phyloP scores from a whole-genome alignment of 2,113 vertebrate genomes.

The Apeltes quadracus region DNA sequence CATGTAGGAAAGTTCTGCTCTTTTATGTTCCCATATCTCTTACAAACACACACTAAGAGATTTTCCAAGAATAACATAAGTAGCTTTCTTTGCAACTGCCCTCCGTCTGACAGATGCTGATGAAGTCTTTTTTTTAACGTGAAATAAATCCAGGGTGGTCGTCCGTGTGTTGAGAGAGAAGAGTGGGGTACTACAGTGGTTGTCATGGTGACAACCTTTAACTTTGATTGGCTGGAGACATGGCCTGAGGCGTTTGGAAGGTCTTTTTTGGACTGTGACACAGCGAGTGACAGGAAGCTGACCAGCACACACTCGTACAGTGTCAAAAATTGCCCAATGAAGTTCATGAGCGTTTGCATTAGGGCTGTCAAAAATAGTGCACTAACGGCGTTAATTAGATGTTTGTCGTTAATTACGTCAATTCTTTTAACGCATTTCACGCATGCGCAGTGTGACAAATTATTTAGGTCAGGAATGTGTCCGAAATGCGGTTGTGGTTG shows the following conservation, averaged over 20 bases:
- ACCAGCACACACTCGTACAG: slow-evolving; percentile 25
- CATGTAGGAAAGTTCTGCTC: slow-evolving; percentile 11
- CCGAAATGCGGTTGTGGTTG: too few relatives aligned
- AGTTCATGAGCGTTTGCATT: neutral
- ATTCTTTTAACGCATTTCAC: too few relatives aligned
- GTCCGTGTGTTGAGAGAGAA: slow-evolving; percentile 30
- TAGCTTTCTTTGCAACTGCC: slow-evolving; percentile 3
- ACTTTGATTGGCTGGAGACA: slow-evolving; percentile 64
- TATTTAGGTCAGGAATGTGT: too few relatives aligned
- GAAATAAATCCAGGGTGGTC: slow-evolving; percentile 24
- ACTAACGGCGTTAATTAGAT: too few relatives aligned
- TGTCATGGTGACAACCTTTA: slow-evolving; percentile 66
- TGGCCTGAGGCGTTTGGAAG: slow-evolving; percentile 54
- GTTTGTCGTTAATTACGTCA: too few relatives aligned
- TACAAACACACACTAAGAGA: neutral
- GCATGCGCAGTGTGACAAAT: too few relatives aligned
- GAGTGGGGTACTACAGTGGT: slow-evolving; percentile 32
- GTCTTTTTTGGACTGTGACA: slow-evolving; percentile 43
- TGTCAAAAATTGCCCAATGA: neutral
- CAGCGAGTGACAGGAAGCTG: slow-evolving; percentile 39
- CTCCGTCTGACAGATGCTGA: slow-evolving; percentile 9
- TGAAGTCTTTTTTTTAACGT: slow-evolving; percentile 17
- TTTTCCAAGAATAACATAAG: neutral
- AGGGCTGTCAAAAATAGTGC: too few relatives aligned
- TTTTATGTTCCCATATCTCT: slow-evolving; percentile 7